Evolutionary conservation across 2,797 vertebrate genomes (phyloP).

Genomic region (Pangasius macronema): DNA sequence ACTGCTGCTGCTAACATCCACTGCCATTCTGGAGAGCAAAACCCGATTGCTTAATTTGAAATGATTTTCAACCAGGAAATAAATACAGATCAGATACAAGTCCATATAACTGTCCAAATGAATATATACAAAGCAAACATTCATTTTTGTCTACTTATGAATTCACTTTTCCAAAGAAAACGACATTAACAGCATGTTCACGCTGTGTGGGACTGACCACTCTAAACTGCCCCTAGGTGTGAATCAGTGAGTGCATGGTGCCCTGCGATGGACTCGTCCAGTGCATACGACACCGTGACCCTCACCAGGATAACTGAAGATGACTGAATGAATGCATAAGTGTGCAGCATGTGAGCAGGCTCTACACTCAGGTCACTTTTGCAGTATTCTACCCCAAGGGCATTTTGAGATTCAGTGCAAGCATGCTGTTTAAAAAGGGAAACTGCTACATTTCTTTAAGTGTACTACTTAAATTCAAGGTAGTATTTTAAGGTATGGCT

Average conservation of each 20-base stretch:
- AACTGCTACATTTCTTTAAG: neutral
- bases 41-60: neutral
- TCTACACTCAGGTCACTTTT: neutral
- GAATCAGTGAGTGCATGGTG: neutral
- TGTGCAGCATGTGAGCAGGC: neutral
- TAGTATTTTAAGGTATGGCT: neutral
- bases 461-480: neutral
- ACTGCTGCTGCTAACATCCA: constrained; percentile 81
- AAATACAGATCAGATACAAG: neutral
- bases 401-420: neutral
- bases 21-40: constrained; percentile 93
- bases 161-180: neutral
- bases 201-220: neutral
- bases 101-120: neutral
- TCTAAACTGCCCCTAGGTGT: neutral
- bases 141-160: neutral
- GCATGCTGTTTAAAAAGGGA: neutral
- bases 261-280: too few relatives aligned
- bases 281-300: neutral
- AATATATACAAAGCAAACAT: neutral
- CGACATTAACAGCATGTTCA: neutral
- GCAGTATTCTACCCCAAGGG: neutral
- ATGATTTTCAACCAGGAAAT: neutral
- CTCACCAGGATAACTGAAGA: neutral
- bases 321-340: neutral